phyloP scores from a whole-genome alignment of 2,888 invertebrate genomes.

The Thereva unica region DNA sequence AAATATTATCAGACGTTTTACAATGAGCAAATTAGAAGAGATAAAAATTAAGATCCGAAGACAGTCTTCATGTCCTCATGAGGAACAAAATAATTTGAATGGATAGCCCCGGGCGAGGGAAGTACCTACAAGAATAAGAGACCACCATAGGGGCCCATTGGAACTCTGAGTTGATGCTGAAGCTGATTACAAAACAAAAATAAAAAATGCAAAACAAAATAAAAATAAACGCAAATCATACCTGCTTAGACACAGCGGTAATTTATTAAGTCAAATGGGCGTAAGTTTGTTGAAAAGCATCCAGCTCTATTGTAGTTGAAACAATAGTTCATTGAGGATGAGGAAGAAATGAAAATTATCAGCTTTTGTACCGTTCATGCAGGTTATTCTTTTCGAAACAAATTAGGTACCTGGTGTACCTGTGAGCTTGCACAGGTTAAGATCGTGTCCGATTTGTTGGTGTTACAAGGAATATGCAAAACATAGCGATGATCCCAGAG shows the following conservation, averaged over 20 bases:
- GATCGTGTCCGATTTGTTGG: too few species aligned
- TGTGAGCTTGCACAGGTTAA: too few species aligned
- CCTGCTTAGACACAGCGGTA: slow-evolving; percentile 23
- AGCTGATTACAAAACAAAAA: slow-evolving; percentile 20
- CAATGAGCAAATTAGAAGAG: slow-evolving; percentile 34
- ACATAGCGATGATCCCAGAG: too few species aligned
- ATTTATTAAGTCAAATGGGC: slow-evolving; percentile 32
- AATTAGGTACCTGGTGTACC: too few species aligned
- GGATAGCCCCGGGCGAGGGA: slow-evolving; percentile 32
- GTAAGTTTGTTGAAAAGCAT: slow-evolving; percentile 30
- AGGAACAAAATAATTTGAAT: slow-evolving; percentile 27
- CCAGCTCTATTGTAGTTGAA: slow-evolving; percentile 31
- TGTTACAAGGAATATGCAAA: too few species aligned
- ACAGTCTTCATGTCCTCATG: slow-evolving; percentile 29
- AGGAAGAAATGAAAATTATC: slow-evolving; percentile 29
- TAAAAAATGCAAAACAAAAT: neutral
- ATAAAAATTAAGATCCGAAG: slow-evolving; percentile 32
- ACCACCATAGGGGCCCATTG: slow-evolving; percentile 32
- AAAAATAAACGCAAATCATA: slow-evolving; percentile 3
- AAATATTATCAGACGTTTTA: slow-evolving; percentile 5
- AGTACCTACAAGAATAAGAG: slow-evolving; percentile 27
- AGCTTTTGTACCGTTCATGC: slow-evolving; percentile 1
- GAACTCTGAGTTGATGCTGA: slow-evolving; percentile 25
- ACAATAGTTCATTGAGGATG: slow-evolving; percentile 33
- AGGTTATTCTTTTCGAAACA: neutral